Conservation (phyloP, 2,113 vertebrate genomes). For the Bubo scandiacus region DNA sequence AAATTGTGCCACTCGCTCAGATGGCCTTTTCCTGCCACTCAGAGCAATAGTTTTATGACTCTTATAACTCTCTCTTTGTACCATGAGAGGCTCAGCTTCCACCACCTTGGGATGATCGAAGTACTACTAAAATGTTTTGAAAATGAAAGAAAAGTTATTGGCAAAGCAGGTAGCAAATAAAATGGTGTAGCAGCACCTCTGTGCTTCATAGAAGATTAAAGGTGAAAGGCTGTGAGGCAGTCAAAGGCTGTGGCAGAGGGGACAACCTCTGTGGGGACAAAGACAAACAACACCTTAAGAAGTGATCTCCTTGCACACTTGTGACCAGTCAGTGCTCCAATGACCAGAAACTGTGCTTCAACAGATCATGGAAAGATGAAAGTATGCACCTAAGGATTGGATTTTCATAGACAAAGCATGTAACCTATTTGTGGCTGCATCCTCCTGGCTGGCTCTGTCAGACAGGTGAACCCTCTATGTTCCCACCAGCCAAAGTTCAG, state of each 20-base stretch:
- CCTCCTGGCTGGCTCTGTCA: background rate
- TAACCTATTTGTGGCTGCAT: background rate
- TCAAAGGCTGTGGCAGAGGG: background rate
- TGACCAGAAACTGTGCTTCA: background rate
- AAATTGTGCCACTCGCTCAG: background rate
- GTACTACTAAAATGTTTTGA: background rate
- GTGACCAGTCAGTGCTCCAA: background rate
- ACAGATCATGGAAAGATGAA: background rate
- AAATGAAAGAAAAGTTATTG: background rate
- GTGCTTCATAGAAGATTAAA: background rate
- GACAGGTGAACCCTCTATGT: background rate
- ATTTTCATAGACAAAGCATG: background rate
- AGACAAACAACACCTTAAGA: background rate
- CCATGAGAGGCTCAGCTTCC: background rate
- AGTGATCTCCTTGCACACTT: background rate
- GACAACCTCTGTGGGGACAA: background rate
- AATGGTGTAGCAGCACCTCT: background rate
- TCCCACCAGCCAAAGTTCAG: background rate
- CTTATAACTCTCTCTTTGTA: background rate
- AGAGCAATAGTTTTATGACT: background rate
- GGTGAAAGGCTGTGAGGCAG: rapidly evolving
- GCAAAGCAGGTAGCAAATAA: background rate
- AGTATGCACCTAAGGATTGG: background rate
- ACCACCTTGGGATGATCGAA: background rate
- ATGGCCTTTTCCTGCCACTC: background rate